These are phyloP conservation scores for Seira sanloemensis DNA, from an alignment of 2,888 invertebrate species.

Conservation along the genomic window DNA sequence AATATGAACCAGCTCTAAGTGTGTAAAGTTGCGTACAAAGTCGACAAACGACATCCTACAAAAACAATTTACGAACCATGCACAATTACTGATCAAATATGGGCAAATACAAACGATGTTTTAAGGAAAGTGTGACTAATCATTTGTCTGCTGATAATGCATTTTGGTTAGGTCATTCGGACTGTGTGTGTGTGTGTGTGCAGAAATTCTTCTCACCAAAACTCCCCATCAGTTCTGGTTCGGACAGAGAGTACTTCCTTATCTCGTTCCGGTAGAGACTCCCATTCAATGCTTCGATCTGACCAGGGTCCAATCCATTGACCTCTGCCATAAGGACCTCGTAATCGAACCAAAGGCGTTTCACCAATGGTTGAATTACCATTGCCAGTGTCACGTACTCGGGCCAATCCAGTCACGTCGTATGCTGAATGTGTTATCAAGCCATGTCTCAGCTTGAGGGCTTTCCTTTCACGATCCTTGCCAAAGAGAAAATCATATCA, in stretches of 20 bases:
- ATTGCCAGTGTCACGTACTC: conserved; percentile 78
- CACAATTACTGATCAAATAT: not conserved
- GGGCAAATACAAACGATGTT: not conserved
- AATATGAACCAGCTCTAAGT: conserved; percentile 84
- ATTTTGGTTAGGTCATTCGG: too few species aligned
- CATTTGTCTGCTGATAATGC: not conserved
- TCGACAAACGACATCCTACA: conserved; percentile 84
- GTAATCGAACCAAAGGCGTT: conserved; percentile 80
- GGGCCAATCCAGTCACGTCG: conserved; percentile 81
- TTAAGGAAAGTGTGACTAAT: conserved; percentile 4
- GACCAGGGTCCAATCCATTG: conserved; percentile 86
- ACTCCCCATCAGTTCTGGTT: conserved; percentile 83
- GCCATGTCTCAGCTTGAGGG: conserved; percentile 80
- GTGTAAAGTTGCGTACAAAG: conserved; percentile 82
- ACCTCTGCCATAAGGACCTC: conserved; percentile 82
- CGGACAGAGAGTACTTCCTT: conserved; percentile 81
- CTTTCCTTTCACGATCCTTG: conserved; percentile 79
- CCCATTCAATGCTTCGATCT: conserved; percentile 83
- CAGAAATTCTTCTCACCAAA: conserved; percentile 81
- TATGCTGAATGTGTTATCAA: conserved; percentile 83
- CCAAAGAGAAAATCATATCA: conserved; percentile 54
- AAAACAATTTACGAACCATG: not conserved
- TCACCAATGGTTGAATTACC: conserved; percentile 77
- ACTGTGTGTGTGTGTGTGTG: too few species aligned
- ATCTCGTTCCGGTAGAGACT: conserved; percentile 81